Conservation (phyloP, 2,113 vertebrate species). For the Brachionichthys hirsutus region DNA sequence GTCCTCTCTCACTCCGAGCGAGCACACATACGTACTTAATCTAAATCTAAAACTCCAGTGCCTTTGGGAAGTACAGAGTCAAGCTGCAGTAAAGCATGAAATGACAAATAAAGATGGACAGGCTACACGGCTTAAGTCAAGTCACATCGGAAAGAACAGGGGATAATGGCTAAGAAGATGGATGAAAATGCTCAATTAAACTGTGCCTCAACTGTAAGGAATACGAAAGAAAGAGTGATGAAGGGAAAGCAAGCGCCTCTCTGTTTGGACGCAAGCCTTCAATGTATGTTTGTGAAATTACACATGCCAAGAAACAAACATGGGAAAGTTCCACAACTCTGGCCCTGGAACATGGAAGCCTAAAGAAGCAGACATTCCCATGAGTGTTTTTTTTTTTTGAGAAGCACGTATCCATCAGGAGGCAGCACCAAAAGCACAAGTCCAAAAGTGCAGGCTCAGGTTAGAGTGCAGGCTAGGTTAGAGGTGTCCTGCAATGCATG, state of each 20-base stretch:
- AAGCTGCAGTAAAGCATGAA: conserved; percentile 38
- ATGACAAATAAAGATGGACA: conserved; percentile 61
- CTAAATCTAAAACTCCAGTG: conserved; percentile 54
- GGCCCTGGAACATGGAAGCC: conserved; percentile 12
- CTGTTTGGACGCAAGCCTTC: conserved; percentile 25
- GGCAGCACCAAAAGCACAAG: too few species aligned
- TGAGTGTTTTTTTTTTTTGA: not conserved
- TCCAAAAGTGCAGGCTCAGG: too few species aligned
- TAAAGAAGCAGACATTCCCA: conserved; percentile 17
- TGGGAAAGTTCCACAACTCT: conserved; percentile 17
- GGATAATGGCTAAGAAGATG: conserved; percentile 36
- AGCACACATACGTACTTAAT: conserved; percentile 51
- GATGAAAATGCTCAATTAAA: conserved; percentile 43
- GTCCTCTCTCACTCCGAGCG: conserved; percentile 22
- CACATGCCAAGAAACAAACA: conserved; percentile 21
- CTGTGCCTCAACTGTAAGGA: conserved; percentile 23
- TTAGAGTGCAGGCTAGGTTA: too few species aligned
- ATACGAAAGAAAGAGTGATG: conserved; percentile 15
- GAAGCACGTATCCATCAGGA: not conserved
- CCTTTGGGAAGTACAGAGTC: conserved; percentile 39
- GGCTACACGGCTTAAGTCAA: conserved; percentile 44
- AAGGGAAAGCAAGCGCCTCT: conserved; percentile 4
- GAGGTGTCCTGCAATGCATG: too few species aligned
- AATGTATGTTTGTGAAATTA: conserved; percentile 26
- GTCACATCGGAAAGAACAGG: conserved; percentile 51